Base-by-base conservation (phyloP, 2,797 vertebrate species). In the Emys orbicularis region DNA sequence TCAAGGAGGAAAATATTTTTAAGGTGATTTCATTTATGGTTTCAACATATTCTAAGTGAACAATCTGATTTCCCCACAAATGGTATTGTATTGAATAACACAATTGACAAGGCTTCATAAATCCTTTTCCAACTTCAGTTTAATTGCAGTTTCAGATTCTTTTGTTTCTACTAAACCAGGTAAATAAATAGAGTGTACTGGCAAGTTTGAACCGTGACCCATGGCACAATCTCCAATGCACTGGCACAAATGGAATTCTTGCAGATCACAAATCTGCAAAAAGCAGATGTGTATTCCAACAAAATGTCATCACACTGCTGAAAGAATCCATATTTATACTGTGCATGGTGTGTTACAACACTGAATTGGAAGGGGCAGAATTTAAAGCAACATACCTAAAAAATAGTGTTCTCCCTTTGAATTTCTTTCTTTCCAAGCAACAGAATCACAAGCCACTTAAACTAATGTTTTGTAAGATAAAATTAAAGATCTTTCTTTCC, bases 211-310 rank as follows among this genome's bases (percentile, higher is more conserved):
- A 95, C 96, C 86, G 87, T 96, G 93, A 95, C 97, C 96, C 95
- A 93, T 98, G 96, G 96, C 92, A 96, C 29, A 5, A 56, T 97
- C 95, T 93, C 91, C 44, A 76, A 15, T 21, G 83, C 83, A 96
- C 87, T 93, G 93, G 97, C 94, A 93, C 84, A 96, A 6, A 41
- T 3, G 31, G 89, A 97, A 96, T 95, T 97, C 95, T 98, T 97
- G 80, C 95, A 98, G 96, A 95, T 98, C 96, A 96, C 98, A 98
- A 98, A 98, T 98, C 97, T 98, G 95, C 96, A 94, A 68, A 87
- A 96, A 96, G 89, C 95, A 90, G 92, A 49, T 94, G 87, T 79
- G 77, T 90, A 93, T 95, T 97, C 97, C 97, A 98, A 97, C 59
- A 98, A 97, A 97, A 97, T 97, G 96, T 98, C 97, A 98, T 96